These are phyloP conservation scores for Buphagus erythrorhynchus DNA, from an alignment of 2,797 vertebrate species.

Conservation along the genomic window DNA sequence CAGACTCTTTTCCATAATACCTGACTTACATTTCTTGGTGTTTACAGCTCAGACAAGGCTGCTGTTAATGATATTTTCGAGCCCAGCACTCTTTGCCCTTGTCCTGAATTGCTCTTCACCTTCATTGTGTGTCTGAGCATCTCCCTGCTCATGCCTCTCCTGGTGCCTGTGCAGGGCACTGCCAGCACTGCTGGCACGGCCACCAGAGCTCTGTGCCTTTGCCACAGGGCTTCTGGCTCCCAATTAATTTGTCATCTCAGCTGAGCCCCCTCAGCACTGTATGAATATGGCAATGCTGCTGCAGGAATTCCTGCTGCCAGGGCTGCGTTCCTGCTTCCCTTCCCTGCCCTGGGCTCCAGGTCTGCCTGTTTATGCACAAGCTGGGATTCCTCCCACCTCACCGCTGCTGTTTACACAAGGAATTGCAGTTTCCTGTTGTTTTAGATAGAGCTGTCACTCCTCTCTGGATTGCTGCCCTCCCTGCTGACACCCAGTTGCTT, in stretches of 20 bases:
- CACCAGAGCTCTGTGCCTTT: background rate
- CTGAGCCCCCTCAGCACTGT: background rate
- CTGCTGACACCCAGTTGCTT: background rate
- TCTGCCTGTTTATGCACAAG: conserved; percentile 36
- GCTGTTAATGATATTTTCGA: fast-evolving
- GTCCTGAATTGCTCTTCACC: background rate
- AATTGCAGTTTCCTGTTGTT: conserved; percentile 48
- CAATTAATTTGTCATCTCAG: fast-evolving
- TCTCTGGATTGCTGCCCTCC: background rate
- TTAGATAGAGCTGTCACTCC: conserved; percentile 25
- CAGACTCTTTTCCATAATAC: background rate
- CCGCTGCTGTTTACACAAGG: conserved; percentile 34
- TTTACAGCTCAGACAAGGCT: background rate
- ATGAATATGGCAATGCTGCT: background rate
- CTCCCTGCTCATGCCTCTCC: background rate
- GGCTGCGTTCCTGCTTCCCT: background rate
- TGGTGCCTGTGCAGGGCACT: background rate
- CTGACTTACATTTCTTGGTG: background rate
- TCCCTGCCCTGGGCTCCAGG: background rate
- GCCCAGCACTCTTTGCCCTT: background rate
- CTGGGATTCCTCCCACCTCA: conserved; percentile 29
- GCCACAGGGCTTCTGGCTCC: background rate
- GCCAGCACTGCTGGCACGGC: fast-evolving
- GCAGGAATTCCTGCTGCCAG: background rate
- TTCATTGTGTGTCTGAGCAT: background rate